Base-by-base conservation (phyloP, 2,888 invertebrate genomes). In the Frankliniella intonsa region DNA sequence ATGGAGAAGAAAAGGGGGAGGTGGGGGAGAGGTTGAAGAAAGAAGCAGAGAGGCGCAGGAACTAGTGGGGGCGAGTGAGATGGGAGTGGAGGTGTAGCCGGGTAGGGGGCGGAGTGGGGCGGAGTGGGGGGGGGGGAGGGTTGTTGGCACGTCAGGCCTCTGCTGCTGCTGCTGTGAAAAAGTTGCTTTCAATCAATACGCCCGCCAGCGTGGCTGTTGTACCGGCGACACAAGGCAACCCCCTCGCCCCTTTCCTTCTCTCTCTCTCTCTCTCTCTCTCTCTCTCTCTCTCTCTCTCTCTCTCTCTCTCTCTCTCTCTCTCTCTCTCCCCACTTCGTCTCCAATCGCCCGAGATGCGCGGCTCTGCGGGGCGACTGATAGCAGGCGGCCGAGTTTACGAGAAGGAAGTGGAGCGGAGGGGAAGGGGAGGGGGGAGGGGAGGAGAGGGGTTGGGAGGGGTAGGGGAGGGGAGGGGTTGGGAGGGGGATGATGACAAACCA, bases 181-280 rank as follows among this genome's bases (percentile, higher is more conserved):
- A 76, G 69, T 76, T 76, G 69, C 69, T 25, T 76, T 76, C 69
- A 76, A 76, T 76, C 69, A 76, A 76, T 76, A 76, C 69, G 69
- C 38, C 38, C 38, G 38, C 38, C 38, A 38, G 38, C 38, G 38
- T 38, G 38, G 38, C 69, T 25, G 69, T 76, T 76, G 69, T 76
- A 76, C 69, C 69, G 69, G 9, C 55, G 14, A 12, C 55, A 55
- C 55, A 7, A 19, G 17, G 14, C 55, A 19, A 7, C 19, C 55
- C 17, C 55, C 55, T 14, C 25, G 25, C 69, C 11, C 69, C 55
- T 55, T 8, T 55, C 55, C 7, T 8, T 55, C 62, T 62, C 62
- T 62, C 62, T 62, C 62, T 62, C 62, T 62, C 62, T 62, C 62
- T 62, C 62, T 62, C 62, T 62, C 62, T 62, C 62, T 62, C 62